Evolutionary conservation across 2,888 invertebrate genomes (phyloP).

Genomic region (Alloplasta piceator): DNA sequence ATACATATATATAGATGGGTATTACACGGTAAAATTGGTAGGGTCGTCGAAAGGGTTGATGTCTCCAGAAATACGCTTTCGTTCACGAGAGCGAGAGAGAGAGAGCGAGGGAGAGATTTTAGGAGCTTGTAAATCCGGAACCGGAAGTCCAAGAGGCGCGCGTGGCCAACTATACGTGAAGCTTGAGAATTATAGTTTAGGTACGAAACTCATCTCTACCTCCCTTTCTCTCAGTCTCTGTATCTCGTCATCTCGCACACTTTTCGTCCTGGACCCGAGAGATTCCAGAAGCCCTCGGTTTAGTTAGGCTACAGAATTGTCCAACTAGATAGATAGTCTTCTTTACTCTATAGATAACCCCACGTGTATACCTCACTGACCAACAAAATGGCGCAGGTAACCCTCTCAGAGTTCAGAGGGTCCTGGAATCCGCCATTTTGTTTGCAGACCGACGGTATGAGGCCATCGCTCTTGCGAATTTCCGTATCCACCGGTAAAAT

Average conservation of each 20-base stretch:
- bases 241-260: slow-evolving; percentile 3
- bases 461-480: slow-evolving; percentile 56
- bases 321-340: neutral
- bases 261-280: slow-evolving; percentile 11
- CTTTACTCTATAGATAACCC: neutral
- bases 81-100: slow-evolving; percentile 16
- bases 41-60: neutral
- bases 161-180: slow-evolving; percentile 12
- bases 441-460: no score
- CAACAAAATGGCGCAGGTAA: slow-evolving; percentile 7
- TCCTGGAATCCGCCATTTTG: neutral
- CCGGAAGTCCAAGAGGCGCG: slow-evolving; percentile 32
- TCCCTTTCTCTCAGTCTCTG: slow-evolving; percentile 7
- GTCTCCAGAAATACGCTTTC: neutral
- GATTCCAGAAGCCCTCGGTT: slow-evolving; percentile 29
- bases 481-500: slow-evolving; percentile 48
- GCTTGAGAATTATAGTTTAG: slow-evolving; percentile 21
- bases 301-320: slow-evolving; percentile 27
- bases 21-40: slow-evolving; percentile 31
- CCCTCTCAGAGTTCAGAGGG: neutral
- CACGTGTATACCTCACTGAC: neutral
- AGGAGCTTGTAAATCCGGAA: slow-evolving; percentile 33
- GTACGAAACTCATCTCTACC: slow-evolving; percentile 3
- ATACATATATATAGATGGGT: slow-evolving; percentile 9
- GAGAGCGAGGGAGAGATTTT: neutral